phyloP scores from a whole-genome alignment of 64 coral and sea anemone genomes.

The Astreopora myriophthalma region DNA sequence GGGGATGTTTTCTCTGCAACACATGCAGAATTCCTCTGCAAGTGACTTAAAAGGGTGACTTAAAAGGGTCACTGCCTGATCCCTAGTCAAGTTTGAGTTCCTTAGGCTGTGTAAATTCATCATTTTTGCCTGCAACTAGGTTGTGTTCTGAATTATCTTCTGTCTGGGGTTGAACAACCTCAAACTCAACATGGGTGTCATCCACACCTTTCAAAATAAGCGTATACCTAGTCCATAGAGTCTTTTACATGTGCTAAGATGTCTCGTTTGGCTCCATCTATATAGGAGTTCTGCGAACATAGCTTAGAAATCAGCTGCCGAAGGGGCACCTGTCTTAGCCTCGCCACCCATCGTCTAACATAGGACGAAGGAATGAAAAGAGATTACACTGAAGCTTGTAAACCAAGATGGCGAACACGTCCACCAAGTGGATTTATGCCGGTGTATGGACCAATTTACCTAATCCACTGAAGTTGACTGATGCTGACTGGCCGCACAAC shows the following conservation, averaged over 20 bases:
- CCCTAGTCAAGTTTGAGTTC: background rate
- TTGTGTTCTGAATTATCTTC: background rate
- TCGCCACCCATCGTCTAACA: background rate
- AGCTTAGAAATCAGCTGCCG: background rate
- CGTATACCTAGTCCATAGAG: background rate
- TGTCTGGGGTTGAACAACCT: background rate
- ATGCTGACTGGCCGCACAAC: no score
- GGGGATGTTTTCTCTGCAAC: background rate
- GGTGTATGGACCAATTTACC: no score
- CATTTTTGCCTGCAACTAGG: background rate
- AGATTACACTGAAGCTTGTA: background rate
- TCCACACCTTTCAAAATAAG: background rate
- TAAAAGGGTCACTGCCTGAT: background rate
- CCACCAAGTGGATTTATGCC: background rate
- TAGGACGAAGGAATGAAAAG: background rate
- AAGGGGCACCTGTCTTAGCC: background rate
- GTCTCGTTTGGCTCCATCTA: background rate
- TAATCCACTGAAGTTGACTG: no score
- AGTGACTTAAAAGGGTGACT: background rate
- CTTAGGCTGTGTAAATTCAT: background rate
- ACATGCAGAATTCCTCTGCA: constrained; percentile 7
- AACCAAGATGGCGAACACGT: background rate
- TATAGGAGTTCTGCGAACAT: background rate
- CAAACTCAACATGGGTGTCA: background rate
- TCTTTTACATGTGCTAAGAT: background rate